A percentile compares a stretch with the other conserved stretches of the same genome.
These are phyloP conservation scores for Meliscaeva auricollis DNA, from an alignment of 2,888 invertebrate genomes.

Conservation along the genomic window DNA sequence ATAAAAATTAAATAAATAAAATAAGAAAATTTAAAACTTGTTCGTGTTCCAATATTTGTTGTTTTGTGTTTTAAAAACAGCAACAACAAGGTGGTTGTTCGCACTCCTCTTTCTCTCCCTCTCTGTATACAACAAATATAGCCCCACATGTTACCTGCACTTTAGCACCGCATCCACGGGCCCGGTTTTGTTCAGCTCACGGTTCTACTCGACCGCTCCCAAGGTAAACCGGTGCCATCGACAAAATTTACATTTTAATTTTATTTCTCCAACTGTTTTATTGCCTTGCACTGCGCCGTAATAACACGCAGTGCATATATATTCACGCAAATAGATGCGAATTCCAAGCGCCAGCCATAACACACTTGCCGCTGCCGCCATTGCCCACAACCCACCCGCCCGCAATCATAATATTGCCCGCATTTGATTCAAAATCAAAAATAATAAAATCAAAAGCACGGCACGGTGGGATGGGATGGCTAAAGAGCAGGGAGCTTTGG, in stretches of 20 bases:
- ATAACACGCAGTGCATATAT: slow-evolving; percentile 68
- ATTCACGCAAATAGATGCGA: slow-evolving; percentile 69
- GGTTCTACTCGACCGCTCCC: slow-evolving; percentile 70
- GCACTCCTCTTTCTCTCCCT: background rate
- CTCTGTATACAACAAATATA: background rate
- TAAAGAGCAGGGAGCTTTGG: slow-evolving; percentile 33
- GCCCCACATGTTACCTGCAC: slow-evolving; percentile 56
- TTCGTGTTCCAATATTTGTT: slow-evolving; percentile 52
- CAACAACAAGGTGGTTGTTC: slow-evolving; percentile 21
- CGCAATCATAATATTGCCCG: slow-evolving; percentile 2
- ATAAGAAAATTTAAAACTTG: slow-evolving; percentile 54
- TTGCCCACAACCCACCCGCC: too few species aligned
- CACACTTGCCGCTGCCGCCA: background rate
- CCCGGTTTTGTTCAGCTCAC: background rate
- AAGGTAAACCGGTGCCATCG: slow-evolving; percentile 75
- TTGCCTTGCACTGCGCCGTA: slow-evolving; percentile 67
- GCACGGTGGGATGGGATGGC: background rate
- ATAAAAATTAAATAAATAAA: slow-evolving; percentile 27
- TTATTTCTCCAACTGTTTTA: slow-evolving; percentile 46
- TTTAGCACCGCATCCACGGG: background rate
- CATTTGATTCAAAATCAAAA: slow-evolving; percentile 10
- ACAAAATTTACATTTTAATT: slow-evolving; percentile 70
- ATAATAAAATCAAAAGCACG: slow-evolving; percentile 14
- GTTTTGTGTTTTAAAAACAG: slow-evolving; percentile 3
- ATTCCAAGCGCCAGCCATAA: slow-evolving; percentile 50